A percentile compares a stretch with the other conserved stretches of the same genome.
phyloP scores from a whole-genome alignment of 30 jellyfish, hydroid and myxozoan species.

The Haliclystus octoradiatus region DNA sequence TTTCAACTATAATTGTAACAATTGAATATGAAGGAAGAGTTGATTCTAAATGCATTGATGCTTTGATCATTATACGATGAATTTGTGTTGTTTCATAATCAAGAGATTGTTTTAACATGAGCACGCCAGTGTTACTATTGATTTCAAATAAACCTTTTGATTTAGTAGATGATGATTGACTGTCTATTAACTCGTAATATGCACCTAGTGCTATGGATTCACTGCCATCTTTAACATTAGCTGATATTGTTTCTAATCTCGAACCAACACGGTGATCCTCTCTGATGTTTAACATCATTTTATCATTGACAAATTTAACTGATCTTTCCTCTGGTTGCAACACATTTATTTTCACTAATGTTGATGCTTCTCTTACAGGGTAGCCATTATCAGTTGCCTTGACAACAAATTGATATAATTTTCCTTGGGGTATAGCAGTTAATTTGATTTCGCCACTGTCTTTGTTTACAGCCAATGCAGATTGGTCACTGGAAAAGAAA shows the following conservation, averaged over 20 bases:
- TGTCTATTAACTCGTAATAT: conserved; percentile 47
- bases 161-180: conserved; percentile 63
- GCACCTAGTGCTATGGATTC: conserved; percentile 18
- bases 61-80: conserved; percentile 49
- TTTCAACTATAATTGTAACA: conserved; percentile 21
- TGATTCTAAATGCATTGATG: conserved; percentile 3
- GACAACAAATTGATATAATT: conserved; percentile 67
- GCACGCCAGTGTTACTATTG: conserved; percentile 36
- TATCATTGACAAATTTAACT: conserved; percentile 18
- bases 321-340: conserved; percentile 22
- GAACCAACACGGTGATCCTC: conserved; percentile 57
- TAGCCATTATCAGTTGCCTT: conserved; percentile 93
- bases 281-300: conserved; percentile 19
- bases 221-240: conserved; percentile 5
- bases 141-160: conserved; percentile 46
- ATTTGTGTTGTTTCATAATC: conserved; percentile 55
- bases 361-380: conserved; percentile 63
- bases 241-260: conserved; percentile 21
- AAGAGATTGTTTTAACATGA: conserved; percentile 30
- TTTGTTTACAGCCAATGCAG: conserved; percentile 50
- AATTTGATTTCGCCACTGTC: conserved; percentile 57
- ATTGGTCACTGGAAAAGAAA: conserved; percentile 35
- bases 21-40: conserved; percentile 11
- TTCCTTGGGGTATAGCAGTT: conserved; percentile 65
- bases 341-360: conserved; percentile 53